Evolutionary conservation across 1,140 invertebrate species (phyloP).

Genomic region (Alviniconcha marisindica): DNA sequence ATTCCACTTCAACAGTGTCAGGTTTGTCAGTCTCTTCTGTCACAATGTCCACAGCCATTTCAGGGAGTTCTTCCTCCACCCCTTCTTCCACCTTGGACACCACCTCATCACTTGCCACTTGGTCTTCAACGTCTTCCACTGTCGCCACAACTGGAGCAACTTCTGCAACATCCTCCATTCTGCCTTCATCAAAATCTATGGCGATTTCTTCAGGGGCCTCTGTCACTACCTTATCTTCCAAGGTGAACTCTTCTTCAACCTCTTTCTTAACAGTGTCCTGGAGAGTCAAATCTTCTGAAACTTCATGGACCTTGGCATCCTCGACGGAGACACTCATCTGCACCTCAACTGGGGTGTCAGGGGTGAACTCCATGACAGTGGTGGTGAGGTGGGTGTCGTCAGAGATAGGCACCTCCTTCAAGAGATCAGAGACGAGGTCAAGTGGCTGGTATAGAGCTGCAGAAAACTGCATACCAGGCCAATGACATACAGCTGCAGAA

Average conservation of each 20-base stretch:
- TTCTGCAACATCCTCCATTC: slow-evolving; percentile 21
- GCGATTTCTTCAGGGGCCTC: slow-evolving; percentile 36
- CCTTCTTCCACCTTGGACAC: slow-evolving; percentile 41
- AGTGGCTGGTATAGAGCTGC: background rate
- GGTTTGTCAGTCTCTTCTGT: slow-evolving; percentile 37
- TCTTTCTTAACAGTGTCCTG: slow-evolving; percentile 42
- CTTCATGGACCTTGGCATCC: slow-evolving; percentile 37
- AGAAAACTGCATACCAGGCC: slow-evolving; percentile 8
- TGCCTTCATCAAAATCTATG: slow-evolving; percentile 22
- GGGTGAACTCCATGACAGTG: slow-evolving; percentile 18
- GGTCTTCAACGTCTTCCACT: slow-evolving; percentile 28
- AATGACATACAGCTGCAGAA: too few species aligned
- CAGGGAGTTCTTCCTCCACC: slow-evolving; percentile 33
- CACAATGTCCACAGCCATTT: slow-evolving; percentile 37
- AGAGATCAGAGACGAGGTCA: slow-evolving; percentile 45
- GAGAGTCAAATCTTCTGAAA: slow-evolving; percentile 28
- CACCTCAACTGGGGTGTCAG: slow-evolving; percentile 30
- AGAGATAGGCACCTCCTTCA: slow-evolving; percentile 51
- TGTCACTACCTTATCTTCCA: slow-evolving; percentile 29
- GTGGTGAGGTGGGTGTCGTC: slow-evolving; percentile 37
- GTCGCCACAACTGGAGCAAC: slow-evolving; percentile 23
- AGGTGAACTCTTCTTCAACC: slow-evolving; percentile 12
- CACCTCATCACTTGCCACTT: slow-evolving; percentile 33
- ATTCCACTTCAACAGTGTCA: slow-evolving; percentile 38
- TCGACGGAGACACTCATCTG: slow-evolving; percentile 12